Evolutionary conservation across 2,888 invertebrate genomes (phyloP).

Genomic region (Abrostola tripartita): DNA sequence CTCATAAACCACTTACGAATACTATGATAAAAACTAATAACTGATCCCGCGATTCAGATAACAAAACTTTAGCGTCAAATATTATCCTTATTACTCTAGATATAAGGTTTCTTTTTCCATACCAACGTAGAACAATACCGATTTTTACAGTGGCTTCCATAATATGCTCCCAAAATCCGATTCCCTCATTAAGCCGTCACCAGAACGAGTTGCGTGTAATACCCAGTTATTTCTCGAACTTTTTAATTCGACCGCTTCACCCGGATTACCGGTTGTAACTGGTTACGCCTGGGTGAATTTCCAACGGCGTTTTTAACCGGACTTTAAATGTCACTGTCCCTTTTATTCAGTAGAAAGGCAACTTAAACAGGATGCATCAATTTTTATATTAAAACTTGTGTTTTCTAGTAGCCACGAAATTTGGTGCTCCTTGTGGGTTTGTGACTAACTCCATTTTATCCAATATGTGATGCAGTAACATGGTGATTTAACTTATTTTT

Average conservation of each 20-base stretch:
- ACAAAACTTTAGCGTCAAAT: too few relatives aligned
- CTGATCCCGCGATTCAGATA: too few relatives aligned
- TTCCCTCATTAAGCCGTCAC: constrained; percentile 58
- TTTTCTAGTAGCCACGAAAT: constrained; percentile 8
- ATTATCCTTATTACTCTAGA: neutral
- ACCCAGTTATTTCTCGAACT: constrained; percentile 67
- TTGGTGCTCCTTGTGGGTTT: neutral
- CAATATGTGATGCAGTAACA: too few relatives aligned
- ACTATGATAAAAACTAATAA: too few relatives aligned
- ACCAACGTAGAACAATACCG: constrained; percentile 7
- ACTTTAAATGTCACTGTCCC: constrained; percentile 61
- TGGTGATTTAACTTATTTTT: too few relatives aligned
- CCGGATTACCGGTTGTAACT: constrained; percentile 64
- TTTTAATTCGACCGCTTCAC: constrained; percentile 63
- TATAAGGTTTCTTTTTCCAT: constrained; percentile 3
- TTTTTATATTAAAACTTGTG: constrained; percentile 42
- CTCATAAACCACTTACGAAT: too few relatives aligned
- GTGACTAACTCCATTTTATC: neutral
- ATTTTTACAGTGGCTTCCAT: constrained; percentile 6
- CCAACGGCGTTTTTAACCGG: constrained; percentile 57
- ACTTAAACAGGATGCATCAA: constrained; percentile 60
- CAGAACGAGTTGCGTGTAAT: constrained; percentile 54
- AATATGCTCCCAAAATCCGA: constrained; percentile 36
- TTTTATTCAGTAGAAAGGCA: constrained; percentile 60
- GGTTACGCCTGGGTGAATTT: constrained; percentile 55